Conservation (phyloP, 2,888 invertebrate genomes). For the Teinopalpus imperialis region DNA sequence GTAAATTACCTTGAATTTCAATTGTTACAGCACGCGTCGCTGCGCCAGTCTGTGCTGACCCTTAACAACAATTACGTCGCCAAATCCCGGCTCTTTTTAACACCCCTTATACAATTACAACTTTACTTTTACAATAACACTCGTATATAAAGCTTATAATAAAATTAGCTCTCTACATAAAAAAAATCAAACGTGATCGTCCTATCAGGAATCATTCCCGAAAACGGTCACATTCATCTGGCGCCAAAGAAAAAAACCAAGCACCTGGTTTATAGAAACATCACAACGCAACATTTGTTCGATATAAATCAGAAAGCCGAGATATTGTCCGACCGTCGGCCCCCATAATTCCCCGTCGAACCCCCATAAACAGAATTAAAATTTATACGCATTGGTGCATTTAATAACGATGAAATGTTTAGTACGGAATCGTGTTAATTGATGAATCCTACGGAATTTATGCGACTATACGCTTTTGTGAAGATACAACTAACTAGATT, state of each 20-base stretch:
- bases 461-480: slow-evolving; percentile 1
- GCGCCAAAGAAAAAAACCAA: slow-evolving; percentile 13
- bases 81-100: too few species aligned
- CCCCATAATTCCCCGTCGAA: slow-evolving; percentile 31
- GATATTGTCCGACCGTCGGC: slow-evolving; percentile 12
- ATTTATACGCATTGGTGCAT: slow-evolving; percentile 32
- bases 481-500: background rate
- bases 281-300: slow-evolving; percentile 12
- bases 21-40: too few species aligned
- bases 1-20: too few species aligned
- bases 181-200: too few species aligned
- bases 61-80: too few species aligned
- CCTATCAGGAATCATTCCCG: too few species aligned
- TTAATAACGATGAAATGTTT: slow-evolving; percentile 28
- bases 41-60: too few species aligned
- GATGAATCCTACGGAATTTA: slow-evolving; percentile 17
- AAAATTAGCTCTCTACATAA: too few species aligned
- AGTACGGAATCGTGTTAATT: slow-evolving; percentile 11
- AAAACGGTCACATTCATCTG: slow-evolving; percentile 17
- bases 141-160: background rate
- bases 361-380: slow-evolving; percentile 34
- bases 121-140: too few species aligned
- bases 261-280: slow-evolving; percentile 17
- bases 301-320: slow-evolving; percentile 9
- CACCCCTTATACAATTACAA: too few species aligned